phyloP scores from a whole-genome alignment of 2,113 vertebrate genomes.

The Pardalotus punctatus region DNA sequence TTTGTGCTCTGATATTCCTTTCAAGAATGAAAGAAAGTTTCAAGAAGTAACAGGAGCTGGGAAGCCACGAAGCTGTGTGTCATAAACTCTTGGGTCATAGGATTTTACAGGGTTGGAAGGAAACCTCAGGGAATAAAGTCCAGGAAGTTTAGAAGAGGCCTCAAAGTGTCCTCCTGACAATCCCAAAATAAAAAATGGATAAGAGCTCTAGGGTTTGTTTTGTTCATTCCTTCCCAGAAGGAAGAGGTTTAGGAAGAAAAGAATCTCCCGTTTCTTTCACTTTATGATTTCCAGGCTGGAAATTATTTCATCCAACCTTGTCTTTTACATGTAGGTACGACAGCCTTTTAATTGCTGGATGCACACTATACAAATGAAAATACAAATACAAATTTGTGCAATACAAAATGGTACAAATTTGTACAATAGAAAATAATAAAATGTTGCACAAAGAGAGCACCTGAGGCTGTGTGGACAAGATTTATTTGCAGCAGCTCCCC shows the following conservation, averaged over 20 bases:
- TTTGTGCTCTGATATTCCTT: not conserved
- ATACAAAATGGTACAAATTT: not conserved
- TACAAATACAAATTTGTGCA: not conserved
- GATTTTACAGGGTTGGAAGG: not conserved
- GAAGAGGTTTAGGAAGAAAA: not conserved
- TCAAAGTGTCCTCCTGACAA: not conserved
- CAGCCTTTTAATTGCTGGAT: not conserved
- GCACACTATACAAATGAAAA: not conserved
- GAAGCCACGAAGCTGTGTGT: not conserved
- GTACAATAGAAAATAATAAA: not conserved
- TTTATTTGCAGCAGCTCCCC: not conserved
- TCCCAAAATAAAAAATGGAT: not conserved
- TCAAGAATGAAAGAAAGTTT: not conserved
- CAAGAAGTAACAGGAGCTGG: not conserved
- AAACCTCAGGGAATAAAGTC: not conserved
- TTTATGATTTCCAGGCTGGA: not conserved
- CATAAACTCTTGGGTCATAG: not conserved
- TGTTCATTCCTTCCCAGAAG: not conserved
- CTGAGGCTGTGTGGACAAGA: accelerated
- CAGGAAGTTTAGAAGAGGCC: not conserved
- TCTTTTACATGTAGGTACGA: not conserved
- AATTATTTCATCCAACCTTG: not conserved
- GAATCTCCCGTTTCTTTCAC: not conserved
- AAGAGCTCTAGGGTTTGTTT: not conserved
- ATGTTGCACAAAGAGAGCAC: not conserved